Evolutionary conservation across 2,797 vertebrate species (phyloP).

Genomic region (Anguilla obscura): DNA sequence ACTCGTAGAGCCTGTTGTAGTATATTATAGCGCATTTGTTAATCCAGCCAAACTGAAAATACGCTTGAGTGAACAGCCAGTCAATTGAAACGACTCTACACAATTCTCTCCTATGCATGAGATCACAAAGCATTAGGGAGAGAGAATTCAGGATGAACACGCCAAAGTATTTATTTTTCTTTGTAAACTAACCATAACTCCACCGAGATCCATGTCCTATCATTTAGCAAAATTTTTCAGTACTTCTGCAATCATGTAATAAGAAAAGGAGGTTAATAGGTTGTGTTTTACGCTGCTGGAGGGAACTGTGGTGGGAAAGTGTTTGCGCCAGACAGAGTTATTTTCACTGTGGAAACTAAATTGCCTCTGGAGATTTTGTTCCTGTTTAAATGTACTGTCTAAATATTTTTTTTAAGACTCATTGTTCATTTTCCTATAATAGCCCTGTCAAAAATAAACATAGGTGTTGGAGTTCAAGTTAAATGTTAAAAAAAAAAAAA

Average conservation of each 20-base stretch:
- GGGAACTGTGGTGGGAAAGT: not conserved
- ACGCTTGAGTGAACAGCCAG: not conserved
- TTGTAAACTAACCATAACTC: not conserved
- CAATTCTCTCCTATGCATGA: not conserved
- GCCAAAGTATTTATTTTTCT: not conserved
- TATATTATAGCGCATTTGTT: not conserved
- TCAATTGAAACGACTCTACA: not conserved
- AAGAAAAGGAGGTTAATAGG: not conserved
- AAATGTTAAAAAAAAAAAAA: not conserved
- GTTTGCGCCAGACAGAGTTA: too few species aligned
- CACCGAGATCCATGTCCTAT: not conserved
- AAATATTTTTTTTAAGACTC: not conserved
- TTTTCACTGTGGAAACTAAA: not conserved
- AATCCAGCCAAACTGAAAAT: not conserved
- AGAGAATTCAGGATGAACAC: not conserved
- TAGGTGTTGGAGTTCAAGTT: not conserved
- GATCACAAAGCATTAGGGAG: not conserved
- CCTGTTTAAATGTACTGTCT: not conserved
- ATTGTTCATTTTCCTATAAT: constrained; percentile 7
- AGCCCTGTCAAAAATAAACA: not conserved
- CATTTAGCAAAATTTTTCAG: not conserved
- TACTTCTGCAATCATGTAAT: not conserved
- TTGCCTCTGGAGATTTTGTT: not conserved
- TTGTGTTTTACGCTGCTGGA: not conserved
- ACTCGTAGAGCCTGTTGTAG: not conserved